phyloP scores from a whole-genome alignment of 2,888 invertebrate species.

The Mythimna vitellina region DNA sequence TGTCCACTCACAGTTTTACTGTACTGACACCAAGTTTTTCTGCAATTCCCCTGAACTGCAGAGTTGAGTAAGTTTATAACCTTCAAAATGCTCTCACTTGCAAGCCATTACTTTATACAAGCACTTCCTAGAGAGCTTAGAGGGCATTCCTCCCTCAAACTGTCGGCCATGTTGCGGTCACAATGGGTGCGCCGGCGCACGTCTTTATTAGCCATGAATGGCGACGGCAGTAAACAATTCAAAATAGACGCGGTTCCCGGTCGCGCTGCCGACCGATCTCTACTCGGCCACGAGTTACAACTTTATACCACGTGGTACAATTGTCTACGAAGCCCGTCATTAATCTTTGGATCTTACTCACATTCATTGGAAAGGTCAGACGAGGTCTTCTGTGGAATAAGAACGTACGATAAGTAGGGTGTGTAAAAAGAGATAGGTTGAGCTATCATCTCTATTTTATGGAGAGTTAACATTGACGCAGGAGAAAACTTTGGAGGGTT shows the following conservation, averaged over 20 bases:
- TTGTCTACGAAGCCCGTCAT: conserved; percentile 48
- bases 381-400: conserved; percentile 34
- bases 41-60: not conserved
- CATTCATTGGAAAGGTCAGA: conserved; percentile 52
- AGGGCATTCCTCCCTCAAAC: conserved; percentile 79
- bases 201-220: conserved; percentile 83
- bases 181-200: conserved; percentile 75
- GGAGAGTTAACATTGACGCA: not conserved
- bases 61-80: not conserved
- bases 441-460: conserved; percentile 7
- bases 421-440: conserved; percentile 9
- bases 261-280: conserved; percentile 48
- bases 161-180: conserved; percentile 73
- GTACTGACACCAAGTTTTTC: conserved; percentile 9
- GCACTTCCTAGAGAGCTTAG: conserved; percentile 58
- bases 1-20: conserved; percentile 14
- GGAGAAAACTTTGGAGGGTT: not conserved
- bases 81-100: conserved; percentile 28
- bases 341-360: conserved; percentile 49
- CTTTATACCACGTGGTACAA: conserved; percentile 56
- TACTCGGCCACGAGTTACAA: conserved; percentile 56
- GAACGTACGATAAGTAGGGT: conserved; percentile 25
- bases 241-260: conserved; percentile 80
- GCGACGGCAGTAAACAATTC: conserved; percentile 82
- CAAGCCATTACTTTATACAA: conserved; percentile 51